Evolutionary conservation across 1,140 invertebrate species (phyloP), one percentile per base, ranked within the genome.

Genomic region (Cotesia chilonis): DNA sequence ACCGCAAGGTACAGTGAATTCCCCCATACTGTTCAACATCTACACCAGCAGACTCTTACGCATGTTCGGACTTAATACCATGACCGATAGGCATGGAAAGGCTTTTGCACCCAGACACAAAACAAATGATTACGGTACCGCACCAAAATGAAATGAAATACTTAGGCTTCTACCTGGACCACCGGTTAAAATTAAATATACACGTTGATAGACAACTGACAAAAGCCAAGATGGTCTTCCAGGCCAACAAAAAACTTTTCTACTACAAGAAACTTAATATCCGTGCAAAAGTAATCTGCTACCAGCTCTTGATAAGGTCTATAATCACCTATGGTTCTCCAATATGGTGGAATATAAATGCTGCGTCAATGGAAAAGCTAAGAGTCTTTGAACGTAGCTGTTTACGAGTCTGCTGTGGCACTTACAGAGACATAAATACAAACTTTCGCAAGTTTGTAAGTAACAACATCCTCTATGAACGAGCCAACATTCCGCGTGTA

Each of bases 241-340:
- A 59, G 55, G 57, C 38, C 12, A 69, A 71, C 51, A 9, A 38
- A 17, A 68, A 28, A 20, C 36, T 73, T 3, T 70, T 75, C 14
- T 68, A 76, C 14, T 55, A 73, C 41, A 60, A 10, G 10, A 41
- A 65, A 4, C 20, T 76, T 3, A 59, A 66, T 9, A 17, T 2
- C 0, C 72, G 10, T 54, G 63, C 72, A 2, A 76, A 74, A 72
- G 38, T 73, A 4, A 75, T 76, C 2, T 74, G 70, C 4, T 75
- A 76, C 12, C 57, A 63, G 7, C 35, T 72, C 2, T 64, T 66
- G 2, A 60, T 38, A 72, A 67, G 35, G 14, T 52, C 54, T 1
- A 72, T 66, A 5, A 0, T 72, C 0, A 66, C 70, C 1, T 70
- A 74, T 51, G 70, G 64, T 0, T 59, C 66, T 4, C 59, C 66